Conservation (phyloP, 30 jellyfish, hydroid and myxozoan species). For the Mastigias papua region DNA sequence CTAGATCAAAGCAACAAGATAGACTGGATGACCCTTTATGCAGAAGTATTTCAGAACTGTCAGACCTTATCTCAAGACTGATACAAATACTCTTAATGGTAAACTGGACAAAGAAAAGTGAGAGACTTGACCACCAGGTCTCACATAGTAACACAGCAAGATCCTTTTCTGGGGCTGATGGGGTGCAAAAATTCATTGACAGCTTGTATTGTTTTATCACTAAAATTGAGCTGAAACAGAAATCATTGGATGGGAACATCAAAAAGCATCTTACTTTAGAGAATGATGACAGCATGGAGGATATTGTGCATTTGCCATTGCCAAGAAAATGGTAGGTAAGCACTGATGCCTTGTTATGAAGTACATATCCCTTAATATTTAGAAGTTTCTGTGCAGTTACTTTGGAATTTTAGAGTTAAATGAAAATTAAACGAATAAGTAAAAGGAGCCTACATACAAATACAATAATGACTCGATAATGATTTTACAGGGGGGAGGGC, state of each 20-base stretch:
- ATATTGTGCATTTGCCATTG: slow-evolving; percentile 54
- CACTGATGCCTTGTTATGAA: background rate
- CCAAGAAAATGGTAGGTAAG: slow-evolving; percentile 51
- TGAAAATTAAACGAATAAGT: too few species aligned
- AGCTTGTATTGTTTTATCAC: background rate
- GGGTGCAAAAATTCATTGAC: background rate
- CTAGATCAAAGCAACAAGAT: too few species aligned
- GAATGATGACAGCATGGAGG: slow-evolving; percentile 18
- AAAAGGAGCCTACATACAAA: too few species aligned
- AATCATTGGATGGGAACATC: background rate
- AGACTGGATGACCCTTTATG: background rate
- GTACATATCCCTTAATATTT: too few species aligned
- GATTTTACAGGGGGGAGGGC: too few species aligned
- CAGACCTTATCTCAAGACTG: background rate
- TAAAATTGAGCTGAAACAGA: background rate
- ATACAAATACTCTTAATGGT: background rate
- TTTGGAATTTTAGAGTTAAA: too few species aligned
- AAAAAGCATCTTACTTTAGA: background rate
- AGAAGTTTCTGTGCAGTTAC: too few species aligned
- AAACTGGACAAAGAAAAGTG: background rate
- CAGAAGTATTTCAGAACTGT: background rate
- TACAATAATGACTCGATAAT: too few species aligned
- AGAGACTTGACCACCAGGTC: background rate
- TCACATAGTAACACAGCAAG: background rate
- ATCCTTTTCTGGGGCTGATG: background rate